Evolutionary conservation across 2,888 invertebrate species (phyloP).

Genomic region (Muschampia plurimacula): DNA sequence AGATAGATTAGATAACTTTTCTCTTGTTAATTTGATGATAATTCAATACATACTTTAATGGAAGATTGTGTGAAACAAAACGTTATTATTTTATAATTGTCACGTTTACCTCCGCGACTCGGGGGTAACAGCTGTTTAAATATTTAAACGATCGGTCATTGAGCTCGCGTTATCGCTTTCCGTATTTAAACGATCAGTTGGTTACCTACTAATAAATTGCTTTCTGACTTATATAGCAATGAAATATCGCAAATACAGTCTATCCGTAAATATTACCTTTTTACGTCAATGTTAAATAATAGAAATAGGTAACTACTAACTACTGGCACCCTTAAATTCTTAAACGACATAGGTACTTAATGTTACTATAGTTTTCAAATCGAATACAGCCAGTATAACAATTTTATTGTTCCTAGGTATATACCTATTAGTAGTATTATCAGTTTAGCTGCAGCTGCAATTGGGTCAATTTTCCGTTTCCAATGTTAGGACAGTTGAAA

Average conservation of each 20-base stretch:
- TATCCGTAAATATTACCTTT: too few relatives aligned
- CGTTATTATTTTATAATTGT: slow-evolving; percentile 38
- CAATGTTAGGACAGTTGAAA: slow-evolving; percentile 34
- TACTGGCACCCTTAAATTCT: too few relatives aligned
- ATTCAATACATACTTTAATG: neutral
- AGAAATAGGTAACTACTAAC: too few relatives aligned
- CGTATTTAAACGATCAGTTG: slow-evolving; percentile 46
- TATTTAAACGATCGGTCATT: slow-evolving; percentile 67
- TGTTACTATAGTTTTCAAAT: too few relatives aligned
- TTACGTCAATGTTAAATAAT: too few relatives aligned
- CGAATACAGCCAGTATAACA: too few relatives aligned
- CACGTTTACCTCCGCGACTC: slow-evolving; percentile 52
- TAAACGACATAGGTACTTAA: too few relatives aligned
- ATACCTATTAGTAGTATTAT: too few relatives aligned
- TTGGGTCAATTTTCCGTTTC: slow-evolving; percentile 40
- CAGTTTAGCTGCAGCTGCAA: slow-evolving; percentile 6
- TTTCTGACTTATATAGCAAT: neutral
- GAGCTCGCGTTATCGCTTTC: slow-evolving; percentile 65
- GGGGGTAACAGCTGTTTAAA: slow-evolving; percentile 58
- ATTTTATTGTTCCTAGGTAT: too few relatives aligned
- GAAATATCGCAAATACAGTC: too few relatives aligned
- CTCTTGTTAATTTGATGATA: neutral
- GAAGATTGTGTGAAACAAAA: neutral
- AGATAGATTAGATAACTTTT: neutral
- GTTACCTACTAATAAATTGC: neutral